phyloP scores from a whole-genome alignment of 2,113 vertebrate species.

The Podarcis muralis region DNA sequence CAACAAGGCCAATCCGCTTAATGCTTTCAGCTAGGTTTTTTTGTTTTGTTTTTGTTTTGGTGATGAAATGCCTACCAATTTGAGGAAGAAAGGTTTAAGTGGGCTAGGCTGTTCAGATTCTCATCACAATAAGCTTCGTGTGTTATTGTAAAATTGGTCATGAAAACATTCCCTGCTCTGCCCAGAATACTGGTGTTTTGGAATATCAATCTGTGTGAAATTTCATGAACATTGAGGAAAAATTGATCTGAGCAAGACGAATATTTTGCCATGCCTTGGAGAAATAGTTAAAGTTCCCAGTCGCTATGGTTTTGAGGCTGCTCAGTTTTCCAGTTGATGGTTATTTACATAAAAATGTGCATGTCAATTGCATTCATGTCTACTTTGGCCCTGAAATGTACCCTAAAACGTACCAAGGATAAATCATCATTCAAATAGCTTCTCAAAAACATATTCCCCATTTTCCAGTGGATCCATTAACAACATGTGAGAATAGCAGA shows the following conservation, averaged over 20 bases:
- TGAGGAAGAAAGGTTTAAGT: neutral
- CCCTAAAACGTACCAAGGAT: neutral
- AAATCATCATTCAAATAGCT: neutral
- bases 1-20: neutral
- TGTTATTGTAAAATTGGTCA: neutral
- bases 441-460: neutral
- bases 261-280: neutral
- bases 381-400: neutral
- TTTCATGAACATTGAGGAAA: neutral
- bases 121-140: neutral
- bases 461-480: neutral
- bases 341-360: neutral
- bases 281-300: neutral
- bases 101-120: neutral
- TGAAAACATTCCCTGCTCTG: neutral
- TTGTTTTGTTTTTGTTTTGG: neutral
- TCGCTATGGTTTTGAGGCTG: neutral
- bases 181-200: neutral
- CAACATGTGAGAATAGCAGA: too few relatives aligned
- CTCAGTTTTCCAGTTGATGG: neutral
- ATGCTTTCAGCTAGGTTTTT: neutral
- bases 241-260: neutral
- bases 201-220: neutral
- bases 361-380: neutral
- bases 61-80: neutral